Conservation (phyloP, 1,140 invertebrate genomes). For the Drosophila azteca region DNA sequence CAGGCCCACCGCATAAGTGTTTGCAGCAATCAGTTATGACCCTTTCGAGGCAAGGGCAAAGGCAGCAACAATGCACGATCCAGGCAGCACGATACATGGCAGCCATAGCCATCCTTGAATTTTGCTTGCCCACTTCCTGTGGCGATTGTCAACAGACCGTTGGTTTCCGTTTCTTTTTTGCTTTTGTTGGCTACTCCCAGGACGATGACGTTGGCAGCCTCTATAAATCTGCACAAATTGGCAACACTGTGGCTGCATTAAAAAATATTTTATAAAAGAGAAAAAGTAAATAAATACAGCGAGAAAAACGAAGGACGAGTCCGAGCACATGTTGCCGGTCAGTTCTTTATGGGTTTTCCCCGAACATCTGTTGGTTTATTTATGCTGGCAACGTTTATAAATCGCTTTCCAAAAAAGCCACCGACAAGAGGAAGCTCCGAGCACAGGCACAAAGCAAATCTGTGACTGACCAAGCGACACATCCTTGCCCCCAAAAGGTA, state of each 20-base stretch:
- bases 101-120: constrained; percentile 41
- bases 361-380: constrained; percentile 75
- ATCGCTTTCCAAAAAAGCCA: constrained; percentile 59
- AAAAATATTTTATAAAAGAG: constrained; percentile 80
- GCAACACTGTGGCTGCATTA: constrained; percentile 80
- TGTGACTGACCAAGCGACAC: constrained; percentile 51
- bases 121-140: constrained; percentile 68
- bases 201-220: constrained; percentile 50
- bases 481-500: constrained; percentile 49
- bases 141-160: constrained; percentile 73
- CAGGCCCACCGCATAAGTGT: constrained; percentile 51
- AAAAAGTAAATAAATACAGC: constrained; percentile 80
- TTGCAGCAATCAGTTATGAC: constrained; percentile 78
- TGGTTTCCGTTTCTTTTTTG: constrained; percentile 39
- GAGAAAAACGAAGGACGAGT: constrained; percentile 33
- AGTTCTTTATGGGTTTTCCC: constrained; percentile 36
- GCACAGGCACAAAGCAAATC: constrained; percentile 39
- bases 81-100: constrained; percentile 31
- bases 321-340: constrained; percentile 70
- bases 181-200: constrained; percentile 23
- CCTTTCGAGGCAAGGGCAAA: constrained; percentile 32
- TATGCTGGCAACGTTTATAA: constrained; percentile 81
- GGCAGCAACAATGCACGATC: constrained; percentile 34
- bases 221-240: constrained; percentile 82
- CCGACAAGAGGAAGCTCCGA: constrained; percentile 18